Conservation (phyloP, 2,888 invertebrate species). For the Epiblema foenella region DNA sequence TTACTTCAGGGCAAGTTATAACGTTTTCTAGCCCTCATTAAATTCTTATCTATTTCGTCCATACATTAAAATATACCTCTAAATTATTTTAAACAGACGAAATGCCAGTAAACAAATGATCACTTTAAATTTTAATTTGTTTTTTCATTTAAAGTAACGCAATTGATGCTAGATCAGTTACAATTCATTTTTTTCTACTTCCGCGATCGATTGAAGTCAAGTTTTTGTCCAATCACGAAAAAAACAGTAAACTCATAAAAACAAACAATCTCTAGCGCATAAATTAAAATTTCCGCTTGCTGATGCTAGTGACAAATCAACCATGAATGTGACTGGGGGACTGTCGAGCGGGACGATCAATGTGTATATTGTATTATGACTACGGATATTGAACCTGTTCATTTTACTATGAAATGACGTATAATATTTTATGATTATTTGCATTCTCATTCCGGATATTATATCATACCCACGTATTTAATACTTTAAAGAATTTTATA, state of each 20-base stretch:
- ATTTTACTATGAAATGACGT: conserved; percentile 38
- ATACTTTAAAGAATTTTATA: background rate
- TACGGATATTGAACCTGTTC: conserved; percentile 46
- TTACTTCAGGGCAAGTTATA: too few species aligned
- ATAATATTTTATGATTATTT: conserved; percentile 32
- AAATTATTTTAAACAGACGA: background rate
- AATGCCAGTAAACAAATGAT: conserved; percentile 13
- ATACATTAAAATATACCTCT: background rate
- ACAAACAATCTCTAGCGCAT: conserved; percentile 80
- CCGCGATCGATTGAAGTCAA: conserved; percentile 66
- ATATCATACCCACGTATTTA: background rate
- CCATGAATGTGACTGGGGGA: conserved; percentile 77
- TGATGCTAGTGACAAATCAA: conserved; percentile 74
- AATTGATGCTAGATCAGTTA: conserved; percentile 33
- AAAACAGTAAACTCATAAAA: conserved; percentile 75
- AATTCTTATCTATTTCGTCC: background rate
- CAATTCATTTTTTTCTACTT: conserved; percentile 66
- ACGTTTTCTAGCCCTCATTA: background rate
- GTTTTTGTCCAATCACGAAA: conserved; percentile 66
- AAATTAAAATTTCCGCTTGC: conserved; percentile 83
- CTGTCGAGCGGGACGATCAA: conserved; percentile 57
- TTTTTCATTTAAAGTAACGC: conserved; percentile 29
- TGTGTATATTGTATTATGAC: conserved; percentile 58
- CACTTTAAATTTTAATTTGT: conserved; percentile 12
- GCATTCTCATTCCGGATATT: conserved; percentile 6